Conservation (phyloP, 2,888 invertebrate genomes). For the Camptogramma bilineatum region DNA sequence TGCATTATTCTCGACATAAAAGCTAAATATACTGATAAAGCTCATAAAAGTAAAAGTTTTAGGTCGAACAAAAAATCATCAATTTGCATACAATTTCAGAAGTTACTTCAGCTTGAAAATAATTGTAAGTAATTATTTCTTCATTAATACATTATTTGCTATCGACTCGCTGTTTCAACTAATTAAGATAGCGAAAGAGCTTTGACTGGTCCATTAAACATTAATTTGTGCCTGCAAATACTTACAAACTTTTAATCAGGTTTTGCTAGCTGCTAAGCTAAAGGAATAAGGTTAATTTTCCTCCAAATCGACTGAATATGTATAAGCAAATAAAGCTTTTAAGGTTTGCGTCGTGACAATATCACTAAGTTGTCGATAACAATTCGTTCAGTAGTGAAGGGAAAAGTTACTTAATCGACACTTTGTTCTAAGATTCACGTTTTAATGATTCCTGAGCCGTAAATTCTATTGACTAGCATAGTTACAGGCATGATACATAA, state of each 20-base stretch:
- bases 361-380: conserved; percentile 41
- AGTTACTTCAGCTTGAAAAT: not conserved
- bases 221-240: conserved; percentile 41
- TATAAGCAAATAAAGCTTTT: conserved; percentile 35
- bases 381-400: conserved; percentile 24
- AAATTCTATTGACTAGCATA: not conserved
- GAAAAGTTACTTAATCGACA: conserved; percentile 6
- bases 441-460: not conserved
- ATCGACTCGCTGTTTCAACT: conserved; percentile 38
- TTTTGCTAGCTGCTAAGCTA: conserved; percentile 32
- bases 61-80: not conserved
- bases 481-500: not conserved
- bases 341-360: conserved; percentile 37
- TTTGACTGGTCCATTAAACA: conserved; percentile 40
- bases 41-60: not conserved
- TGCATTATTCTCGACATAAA: no score
- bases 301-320: conserved; percentile 13
- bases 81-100: not conserved
- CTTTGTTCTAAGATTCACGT: not conserved
- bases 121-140: conserved; percentile 7
- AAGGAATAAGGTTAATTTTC: conserved; percentile 30
- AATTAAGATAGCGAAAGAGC: conserved; percentile 45
- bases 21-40: no score
- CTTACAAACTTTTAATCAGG: conserved; percentile 27
- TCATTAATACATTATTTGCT: conserved; percentile 17